Evolutionary conservation across 2,888 invertebrate species (phyloP).

Genomic region (Diloba caeruleocephala): DNA sequence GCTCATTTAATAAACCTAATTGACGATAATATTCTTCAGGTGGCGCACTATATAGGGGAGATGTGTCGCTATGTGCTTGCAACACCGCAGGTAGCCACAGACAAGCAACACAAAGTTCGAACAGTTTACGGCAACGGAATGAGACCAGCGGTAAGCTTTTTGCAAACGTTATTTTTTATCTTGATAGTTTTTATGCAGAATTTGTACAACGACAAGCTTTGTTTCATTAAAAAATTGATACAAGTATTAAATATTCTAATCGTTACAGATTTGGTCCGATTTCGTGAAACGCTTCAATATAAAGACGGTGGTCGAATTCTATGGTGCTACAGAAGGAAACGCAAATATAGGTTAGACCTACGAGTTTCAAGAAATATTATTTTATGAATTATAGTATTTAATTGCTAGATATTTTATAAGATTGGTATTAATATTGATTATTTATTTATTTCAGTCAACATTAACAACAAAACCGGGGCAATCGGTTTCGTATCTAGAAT

Average conservation of each 20-base stretch:
- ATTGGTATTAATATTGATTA: not conserved
- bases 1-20: too few relatives aligned
- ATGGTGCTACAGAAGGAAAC: conserved; percentile 99
- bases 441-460: conserved; percentile 92
- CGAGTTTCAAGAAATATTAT: not conserved
- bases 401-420: too few relatives aligned
- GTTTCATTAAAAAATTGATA: too few relatives aligned
- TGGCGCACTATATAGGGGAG: conserved; percentile 97
- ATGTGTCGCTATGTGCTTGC: conserved; percentile 96
- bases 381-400: too few relatives aligned
- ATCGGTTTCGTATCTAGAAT: conserved; percentile 98
- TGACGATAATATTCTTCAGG: conserved; percentile 81
- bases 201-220: too few relatives aligned
- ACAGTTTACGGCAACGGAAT: conserved; percentile 98
- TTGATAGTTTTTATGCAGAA: too few relatives aligned
- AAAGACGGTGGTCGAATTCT: conserved; percentile 96
- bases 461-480: conserved; percentile 97
- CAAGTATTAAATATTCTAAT: not conserved
- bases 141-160: conserved; percentile 90
- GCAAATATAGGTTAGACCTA: conserved; percentile 95
- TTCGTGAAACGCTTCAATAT: conserved; percentile 97
- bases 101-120: conserved; percentile 92
- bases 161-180: not conserved
- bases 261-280: conserved; percentile 95
- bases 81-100: conserved; percentile 91